These are phyloP conservation scores for Aphodius granarius DNA, from an alignment of 2,888 invertebrate genomes.

Conservation along the genomic window DNA sequence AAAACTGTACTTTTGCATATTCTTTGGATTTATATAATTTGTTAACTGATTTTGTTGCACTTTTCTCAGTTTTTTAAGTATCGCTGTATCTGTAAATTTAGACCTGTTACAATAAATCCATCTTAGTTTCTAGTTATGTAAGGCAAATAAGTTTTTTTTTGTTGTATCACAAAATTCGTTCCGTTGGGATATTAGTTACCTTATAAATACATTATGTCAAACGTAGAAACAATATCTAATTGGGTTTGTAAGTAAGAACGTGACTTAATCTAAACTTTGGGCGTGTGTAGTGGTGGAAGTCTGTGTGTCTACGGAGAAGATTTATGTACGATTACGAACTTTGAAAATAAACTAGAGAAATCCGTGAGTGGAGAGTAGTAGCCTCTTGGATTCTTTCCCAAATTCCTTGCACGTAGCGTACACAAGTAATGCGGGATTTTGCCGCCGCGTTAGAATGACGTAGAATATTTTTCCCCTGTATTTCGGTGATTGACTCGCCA, in stretches of 20 bases:
- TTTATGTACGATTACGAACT: neutral
- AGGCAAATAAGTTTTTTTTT: no score
- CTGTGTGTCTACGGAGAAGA: neutral
- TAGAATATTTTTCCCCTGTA: neutral
- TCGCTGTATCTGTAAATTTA: no score
- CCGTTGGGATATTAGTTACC: no score
- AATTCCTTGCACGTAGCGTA: neutral
- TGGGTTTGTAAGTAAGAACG: neutral
- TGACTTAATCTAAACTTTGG: neutral
- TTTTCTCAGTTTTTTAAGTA: no score
- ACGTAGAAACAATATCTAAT: neutral
- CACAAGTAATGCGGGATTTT: neutral
- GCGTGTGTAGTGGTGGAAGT: neutral
- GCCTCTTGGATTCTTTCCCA: neutral
- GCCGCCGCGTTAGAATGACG: neutral
- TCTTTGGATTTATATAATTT: no score
- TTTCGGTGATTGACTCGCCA: neutral
- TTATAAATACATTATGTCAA: neutral
- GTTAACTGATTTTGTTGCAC: no score
- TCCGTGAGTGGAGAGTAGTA: neutral
- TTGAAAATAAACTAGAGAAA: neutral
- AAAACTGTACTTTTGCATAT: no score
- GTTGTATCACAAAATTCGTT: no score
- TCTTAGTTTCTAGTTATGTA: no score
- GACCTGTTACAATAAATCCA: no score